phyloP scores from a whole-genome alignment of 92 coral and sea anemone species.

The Pocillopora grandis region DNA sequence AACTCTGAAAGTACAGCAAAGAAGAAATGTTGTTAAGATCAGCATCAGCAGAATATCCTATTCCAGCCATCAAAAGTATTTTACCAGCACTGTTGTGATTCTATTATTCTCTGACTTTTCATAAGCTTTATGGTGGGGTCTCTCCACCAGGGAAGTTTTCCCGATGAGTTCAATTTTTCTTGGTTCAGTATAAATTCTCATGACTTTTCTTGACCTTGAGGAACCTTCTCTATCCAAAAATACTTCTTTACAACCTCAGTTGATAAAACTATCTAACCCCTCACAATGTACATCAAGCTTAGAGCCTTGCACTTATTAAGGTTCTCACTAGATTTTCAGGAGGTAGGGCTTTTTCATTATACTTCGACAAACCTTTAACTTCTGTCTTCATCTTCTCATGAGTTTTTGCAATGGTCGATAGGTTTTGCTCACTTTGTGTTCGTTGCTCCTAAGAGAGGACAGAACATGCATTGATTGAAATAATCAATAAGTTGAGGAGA shows the following conservation, averaged over 20 bases:
- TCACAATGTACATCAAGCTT: no score
- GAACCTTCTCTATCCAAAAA: neutral
- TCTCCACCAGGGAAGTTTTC: no score
- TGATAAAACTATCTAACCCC: no score
- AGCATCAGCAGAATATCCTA: neutral
- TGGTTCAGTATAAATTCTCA: no score
- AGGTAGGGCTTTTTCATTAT: neutral
- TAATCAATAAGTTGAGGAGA: no score
- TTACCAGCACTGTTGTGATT: neutral
- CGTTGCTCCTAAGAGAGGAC: conserved; percentile 77
- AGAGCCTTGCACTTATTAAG: no score
- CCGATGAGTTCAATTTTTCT: no score
- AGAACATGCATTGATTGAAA: no score
- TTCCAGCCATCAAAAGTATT: neutral
- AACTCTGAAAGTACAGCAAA: no score
- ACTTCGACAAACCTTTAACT: conserved; percentile 71
- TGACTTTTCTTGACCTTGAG: no score
- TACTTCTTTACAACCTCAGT: neutral
- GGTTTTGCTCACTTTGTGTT: conserved; percentile 91
- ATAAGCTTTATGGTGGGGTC: neutral
- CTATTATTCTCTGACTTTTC: neutral
- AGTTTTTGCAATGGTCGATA: conserved; percentile 85
- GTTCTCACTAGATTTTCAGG: no score
- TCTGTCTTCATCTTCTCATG: conserved; percentile 98
- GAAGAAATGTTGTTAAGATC: neutral